Conservation (phyloP, 2,888 invertebrate species). For the Chrysolina americana region DNA sequence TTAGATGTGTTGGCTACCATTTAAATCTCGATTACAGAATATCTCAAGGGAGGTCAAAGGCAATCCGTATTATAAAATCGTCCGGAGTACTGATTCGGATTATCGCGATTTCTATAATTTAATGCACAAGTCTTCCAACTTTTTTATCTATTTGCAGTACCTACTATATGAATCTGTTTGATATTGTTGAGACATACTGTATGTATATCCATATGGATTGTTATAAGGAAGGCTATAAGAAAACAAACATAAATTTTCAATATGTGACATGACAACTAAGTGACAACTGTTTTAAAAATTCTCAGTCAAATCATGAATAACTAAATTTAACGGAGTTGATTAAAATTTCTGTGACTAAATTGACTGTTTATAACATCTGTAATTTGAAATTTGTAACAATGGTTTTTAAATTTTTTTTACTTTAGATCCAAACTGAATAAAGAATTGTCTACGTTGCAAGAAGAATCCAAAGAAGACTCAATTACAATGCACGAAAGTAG, state of each 20-base stretch:
- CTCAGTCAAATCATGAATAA: slow-evolving; percentile 9
- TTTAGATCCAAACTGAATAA: neutral
- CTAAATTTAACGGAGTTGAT: neutral
- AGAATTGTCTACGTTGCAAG: neutral
- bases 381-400: neutral
- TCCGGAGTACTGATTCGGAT: no score
- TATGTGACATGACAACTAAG: neutral
- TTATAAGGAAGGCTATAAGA: neutral
- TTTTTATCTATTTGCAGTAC: no score
- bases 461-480: neutral
- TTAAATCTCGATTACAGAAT: no score
- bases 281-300: neutral
- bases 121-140: no score
- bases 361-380: neutral
- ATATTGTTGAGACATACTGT: no score
- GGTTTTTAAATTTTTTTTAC: neutral
- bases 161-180: no score
- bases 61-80: no score
- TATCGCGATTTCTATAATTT: no score
- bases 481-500: neutral
- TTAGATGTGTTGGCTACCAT: no score
- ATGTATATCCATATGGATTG: neutral
- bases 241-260: no score
- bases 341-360: slow-evolving; percentile 18
- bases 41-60: no score